Evolutionary conservation across 2,113 vertebrate species (phyloP), one percentile per base, ranked within the genome.

Genomic region (Podilymbus podiceps): DNA sequence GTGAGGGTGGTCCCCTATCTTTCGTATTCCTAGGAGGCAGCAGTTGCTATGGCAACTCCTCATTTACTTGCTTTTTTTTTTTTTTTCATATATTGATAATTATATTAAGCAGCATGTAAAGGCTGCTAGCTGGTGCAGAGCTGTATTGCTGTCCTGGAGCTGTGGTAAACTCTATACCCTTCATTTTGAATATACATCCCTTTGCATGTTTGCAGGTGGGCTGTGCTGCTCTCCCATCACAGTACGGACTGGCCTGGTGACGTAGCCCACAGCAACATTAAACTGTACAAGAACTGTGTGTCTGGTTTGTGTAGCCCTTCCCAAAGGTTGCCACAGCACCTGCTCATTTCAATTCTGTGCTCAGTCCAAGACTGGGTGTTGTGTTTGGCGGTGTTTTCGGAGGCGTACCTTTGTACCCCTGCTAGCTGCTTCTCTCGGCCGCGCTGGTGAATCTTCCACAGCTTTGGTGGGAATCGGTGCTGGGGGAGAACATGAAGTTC

Each of bases 41-140:
- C n/a, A 24, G 97, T 97, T 97, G 87, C 96, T 94, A 95, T 93
- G 81, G 81, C 84, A 96, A 97, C 91, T 95, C 84, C 84, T 96
- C 94, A 95, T 96, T 95, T 97, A 89, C 89, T 97, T 88, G 74
- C 8, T 28, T 66, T 50, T 85, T 40, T 52, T 46, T 28, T 66
- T 50, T 85, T 40, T 52, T 46, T 30, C 21, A 38, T 95, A 60
- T 95, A 89, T 93, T 91, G 91, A 85, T 97, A 97, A 97, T 96
- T 95, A 52, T 73, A 83, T 93, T 96, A 96, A 93, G 74, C 77
- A 92, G 69, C 35, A 27, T 30, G 66, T 88, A 83, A 82, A 93
- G 91, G 42, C 83, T 79, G 74, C 28, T 90, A 50, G 86, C 60
- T 93, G 88, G 16, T 80, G 85, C 72, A 86, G 83, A 63, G 68